phyloP scores from a whole-genome alignment of 1,140 invertebrate species.

The Drosophila fuyamai region DNA sequence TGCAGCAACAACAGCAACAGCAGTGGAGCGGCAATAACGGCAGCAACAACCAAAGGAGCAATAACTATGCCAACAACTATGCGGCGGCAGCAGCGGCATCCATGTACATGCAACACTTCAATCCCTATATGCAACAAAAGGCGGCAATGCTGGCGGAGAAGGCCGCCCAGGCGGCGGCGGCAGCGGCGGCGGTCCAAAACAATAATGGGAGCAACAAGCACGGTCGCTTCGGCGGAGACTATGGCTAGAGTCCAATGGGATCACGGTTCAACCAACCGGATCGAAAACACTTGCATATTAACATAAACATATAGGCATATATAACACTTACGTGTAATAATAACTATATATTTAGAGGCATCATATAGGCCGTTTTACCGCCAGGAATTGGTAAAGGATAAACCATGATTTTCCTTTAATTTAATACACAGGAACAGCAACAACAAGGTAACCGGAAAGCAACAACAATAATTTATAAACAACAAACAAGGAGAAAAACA shows the following conservation, averaged over 20 bases:
- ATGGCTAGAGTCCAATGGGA: slow-evolving; percentile 44
- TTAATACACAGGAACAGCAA: slow-evolving; percentile 60
- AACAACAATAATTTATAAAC: slow-evolving; percentile 77
- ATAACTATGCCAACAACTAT: slow-evolving; percentile 69
- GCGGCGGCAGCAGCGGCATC: slow-evolving; percentile 69
- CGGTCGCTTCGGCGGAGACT: slow-evolving; percentile 68
- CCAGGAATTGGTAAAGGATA: slow-evolving; percentile 73
- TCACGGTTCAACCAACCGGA: slow-evolving; percentile 1
- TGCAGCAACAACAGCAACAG: slow-evolving; percentile 48
- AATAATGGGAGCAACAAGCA: slow-evolving; percentile 57
- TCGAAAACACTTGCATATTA: slow-evolving; percentile 59
- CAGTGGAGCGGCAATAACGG: slow-evolving; percentile 36
- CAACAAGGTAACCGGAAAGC: slow-evolving; percentile 76
- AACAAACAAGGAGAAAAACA: slow-evolving; percentile 24
- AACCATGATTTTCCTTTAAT: slow-evolving; percentile 58
- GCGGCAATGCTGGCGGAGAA: slow-evolving; percentile 68
- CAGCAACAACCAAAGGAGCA: slow-evolving; percentile 40
- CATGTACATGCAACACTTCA: slow-evolving; percentile 80
- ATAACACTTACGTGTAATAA: slow-evolving; percentile 36
- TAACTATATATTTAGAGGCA: slow-evolving; percentile 60
- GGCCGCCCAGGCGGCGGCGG: slow-evolving; percentile 60
- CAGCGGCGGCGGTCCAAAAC: slow-evolving; percentile 43
- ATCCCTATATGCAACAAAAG: slow-evolving; percentile 77
- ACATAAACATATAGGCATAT: slow-evolving; percentile 53
- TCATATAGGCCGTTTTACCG: slow-evolving; percentile 69